phyloP scores from a whole-genome alignment of 2,113 vertebrate species.

The Microcebus ravelobensis region DNA sequence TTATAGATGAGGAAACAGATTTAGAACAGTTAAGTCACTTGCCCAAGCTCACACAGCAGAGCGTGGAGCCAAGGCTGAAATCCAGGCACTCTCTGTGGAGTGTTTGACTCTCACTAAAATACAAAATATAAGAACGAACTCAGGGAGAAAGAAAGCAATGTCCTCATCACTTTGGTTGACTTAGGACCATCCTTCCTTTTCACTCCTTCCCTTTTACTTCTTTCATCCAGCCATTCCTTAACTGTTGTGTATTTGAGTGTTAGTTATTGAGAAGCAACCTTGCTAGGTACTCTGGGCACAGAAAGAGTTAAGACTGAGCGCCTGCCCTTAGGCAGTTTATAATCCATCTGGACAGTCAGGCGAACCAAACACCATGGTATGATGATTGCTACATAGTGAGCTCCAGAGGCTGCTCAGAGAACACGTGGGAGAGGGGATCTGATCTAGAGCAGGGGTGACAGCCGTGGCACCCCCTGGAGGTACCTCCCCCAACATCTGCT shows the following conservation, averaged over 20 bases:
- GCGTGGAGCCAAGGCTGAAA: not conserved
- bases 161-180: not conserved
- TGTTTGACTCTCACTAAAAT: not conserved
- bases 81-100: not conserved
- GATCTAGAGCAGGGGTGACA: not conserved
- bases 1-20: not conserved
- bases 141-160: not conserved
- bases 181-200: not conserved
- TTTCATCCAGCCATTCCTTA: not conserved
- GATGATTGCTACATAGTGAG: too few relatives aligned
- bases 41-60: not conserved
- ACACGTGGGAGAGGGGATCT: too few relatives aligned
- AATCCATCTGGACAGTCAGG: not conserved
- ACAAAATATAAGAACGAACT: not conserved
- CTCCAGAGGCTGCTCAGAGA: not conserved
- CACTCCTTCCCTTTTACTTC: not conserved
- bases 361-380: not conserved
- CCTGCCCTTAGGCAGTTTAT: not conserved
- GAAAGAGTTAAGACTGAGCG: not conserved
- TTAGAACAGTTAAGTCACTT: not conserved
- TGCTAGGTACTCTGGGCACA: not conserved
- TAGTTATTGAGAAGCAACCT: not conserved
- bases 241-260: not conserved
- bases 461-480: not conserved
- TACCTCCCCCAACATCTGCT: not conserved